Percentiles rank a stretch among this genome's conserved stretches.
Evolutionary conservation across 2,113 vertebrate genomes (phyloP).

Genomic region (Neolamprologus kungweensis): DNA sequence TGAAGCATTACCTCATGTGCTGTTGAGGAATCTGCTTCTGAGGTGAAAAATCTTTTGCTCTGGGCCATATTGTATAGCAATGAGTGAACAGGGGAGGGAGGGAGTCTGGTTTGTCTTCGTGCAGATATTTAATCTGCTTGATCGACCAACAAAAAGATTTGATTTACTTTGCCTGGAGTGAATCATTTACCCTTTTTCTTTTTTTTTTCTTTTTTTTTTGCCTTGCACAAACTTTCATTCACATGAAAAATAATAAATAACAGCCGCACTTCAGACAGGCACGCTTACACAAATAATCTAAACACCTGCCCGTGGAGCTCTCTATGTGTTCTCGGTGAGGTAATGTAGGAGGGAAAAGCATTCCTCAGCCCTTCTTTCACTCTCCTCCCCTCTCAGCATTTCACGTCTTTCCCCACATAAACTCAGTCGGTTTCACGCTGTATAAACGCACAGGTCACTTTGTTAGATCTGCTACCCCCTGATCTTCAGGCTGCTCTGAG

Average conservation of each 20-base stretch:
- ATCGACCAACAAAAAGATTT: background rate
- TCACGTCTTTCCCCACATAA: constrained; percentile 14
- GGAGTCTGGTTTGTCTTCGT: background rate
- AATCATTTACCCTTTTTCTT: background rate
- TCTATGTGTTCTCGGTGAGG: constrained; percentile 29
- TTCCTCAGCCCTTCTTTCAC: constrained; percentile 15
- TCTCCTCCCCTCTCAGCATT: constrained; percentile 38
- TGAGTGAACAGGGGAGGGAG: background rate
- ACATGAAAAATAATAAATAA: background rate
- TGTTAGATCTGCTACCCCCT: background rate
- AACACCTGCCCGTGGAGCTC: constrained; percentile 43
- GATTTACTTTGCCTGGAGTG: background rate
- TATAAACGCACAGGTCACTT: background rate
- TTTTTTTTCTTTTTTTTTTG: background rate
- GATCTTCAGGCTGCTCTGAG: background rate
- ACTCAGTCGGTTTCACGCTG: background rate
- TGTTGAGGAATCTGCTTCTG: constrained; percentile 45
- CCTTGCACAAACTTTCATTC: background rate
- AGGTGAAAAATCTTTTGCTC: constrained; percentile 30
- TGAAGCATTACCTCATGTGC: constrained; percentile 55
- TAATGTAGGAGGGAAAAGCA: constrained; percentile 54
- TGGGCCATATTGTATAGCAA: background rate
- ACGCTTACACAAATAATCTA: background rate
- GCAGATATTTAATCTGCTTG: background rate
- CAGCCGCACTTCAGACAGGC: background rate